Conservation (phyloP, 2,797 vertebrate genomes). For the Sebastiscus albofasciatus region DNA sequence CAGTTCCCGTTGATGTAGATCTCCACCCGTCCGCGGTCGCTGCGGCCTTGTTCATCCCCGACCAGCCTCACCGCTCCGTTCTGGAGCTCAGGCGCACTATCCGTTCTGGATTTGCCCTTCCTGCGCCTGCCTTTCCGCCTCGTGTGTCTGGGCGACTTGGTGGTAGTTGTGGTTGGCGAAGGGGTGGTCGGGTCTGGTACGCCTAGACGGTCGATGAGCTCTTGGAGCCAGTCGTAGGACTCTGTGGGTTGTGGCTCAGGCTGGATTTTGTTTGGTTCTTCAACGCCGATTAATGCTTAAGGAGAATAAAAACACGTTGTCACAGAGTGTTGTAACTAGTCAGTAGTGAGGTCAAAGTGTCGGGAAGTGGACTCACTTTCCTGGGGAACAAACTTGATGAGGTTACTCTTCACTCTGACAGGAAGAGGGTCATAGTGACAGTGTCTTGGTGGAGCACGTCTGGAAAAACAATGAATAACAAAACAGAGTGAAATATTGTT, state of each 20-base stretch:
- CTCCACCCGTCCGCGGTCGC: constrained; percentile 88
- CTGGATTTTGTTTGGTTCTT: constrained; percentile 45
- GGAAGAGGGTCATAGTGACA: constrained; percentile 86
- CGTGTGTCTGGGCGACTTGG: constrained; percentile 54
- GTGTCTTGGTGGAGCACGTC: constrained; percentile 91
- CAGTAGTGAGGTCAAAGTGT: neutral
- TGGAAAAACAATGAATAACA: constrained; percentile 67
- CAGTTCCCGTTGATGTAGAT: constrained; percentile 85
- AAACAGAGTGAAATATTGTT: neutral
- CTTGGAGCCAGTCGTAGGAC: constrained; percentile 75
- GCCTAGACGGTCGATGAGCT: constrained; percentile 56
- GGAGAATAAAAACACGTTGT: neutral
- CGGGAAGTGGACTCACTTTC: constrained; percentile 87
- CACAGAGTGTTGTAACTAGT: neutral
- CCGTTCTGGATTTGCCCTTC: constrained; percentile 72
- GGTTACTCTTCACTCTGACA: constrained; percentile 88
- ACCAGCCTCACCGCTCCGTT: constrained; percentile 86
- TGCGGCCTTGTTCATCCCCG: constrained; percentile 61
- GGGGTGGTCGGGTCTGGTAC: constrained; percentile 16
- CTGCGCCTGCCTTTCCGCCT: constrained; percentile 65
- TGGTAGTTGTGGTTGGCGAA: constrained; percentile 41
- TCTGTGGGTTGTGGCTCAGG: constrained; percentile 45
- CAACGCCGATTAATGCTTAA: constrained; percentile 77
- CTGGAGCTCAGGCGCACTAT: neutral
- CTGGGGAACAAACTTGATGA: constrained; percentile 87